A percentile compares a stretch with the other conserved stretches of the same genome.
phyloP scores from a whole-genome alignment of 2,113 vertebrate genomes.

The Equus quagga region DNA sequence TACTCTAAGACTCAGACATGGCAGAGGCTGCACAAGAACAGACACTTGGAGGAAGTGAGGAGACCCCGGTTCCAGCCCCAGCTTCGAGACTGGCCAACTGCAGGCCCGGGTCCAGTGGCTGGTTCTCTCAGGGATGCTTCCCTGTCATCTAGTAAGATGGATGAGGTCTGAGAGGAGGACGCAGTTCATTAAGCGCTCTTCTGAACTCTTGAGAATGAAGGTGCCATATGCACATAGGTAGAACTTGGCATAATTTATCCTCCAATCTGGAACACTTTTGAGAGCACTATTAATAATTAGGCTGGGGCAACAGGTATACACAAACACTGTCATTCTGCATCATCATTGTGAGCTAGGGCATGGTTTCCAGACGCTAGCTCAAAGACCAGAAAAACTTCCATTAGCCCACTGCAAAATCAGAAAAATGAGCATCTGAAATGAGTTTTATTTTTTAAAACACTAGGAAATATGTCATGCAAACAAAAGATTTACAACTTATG shows the following conservation, averaged over 20 bases:
- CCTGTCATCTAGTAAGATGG: not conserved
- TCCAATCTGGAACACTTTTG: not conserved
- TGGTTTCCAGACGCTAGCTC: not conserved
- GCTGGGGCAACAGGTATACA: not conserved
- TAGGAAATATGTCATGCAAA: not conserved
- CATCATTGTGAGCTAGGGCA: not conserved
- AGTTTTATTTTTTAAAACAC: not conserved
- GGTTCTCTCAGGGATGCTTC: not conserved
- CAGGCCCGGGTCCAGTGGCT: not conserved
- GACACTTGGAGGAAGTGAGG: not conserved
- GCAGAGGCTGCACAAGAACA: not conserved
- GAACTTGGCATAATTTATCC: not conserved
- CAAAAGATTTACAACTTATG: not conserved
- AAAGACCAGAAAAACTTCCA: not conserved
- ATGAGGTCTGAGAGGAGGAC: not conserved
- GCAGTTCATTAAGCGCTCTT: not conserved
- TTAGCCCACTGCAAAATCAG: not conserved
- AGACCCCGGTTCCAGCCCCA: not conserved
- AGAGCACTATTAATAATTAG: not conserved
- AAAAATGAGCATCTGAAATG: not conserved
- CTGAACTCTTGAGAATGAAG: not conserved
- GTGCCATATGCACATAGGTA: not conserved
- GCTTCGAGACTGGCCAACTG: not conserved
- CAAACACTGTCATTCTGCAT: not conserved
- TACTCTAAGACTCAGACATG: not conserved